Conservation (phyloP, 37 sponge, comb jelly and placozoan species). For the Sycon ciliatum region DNA sequence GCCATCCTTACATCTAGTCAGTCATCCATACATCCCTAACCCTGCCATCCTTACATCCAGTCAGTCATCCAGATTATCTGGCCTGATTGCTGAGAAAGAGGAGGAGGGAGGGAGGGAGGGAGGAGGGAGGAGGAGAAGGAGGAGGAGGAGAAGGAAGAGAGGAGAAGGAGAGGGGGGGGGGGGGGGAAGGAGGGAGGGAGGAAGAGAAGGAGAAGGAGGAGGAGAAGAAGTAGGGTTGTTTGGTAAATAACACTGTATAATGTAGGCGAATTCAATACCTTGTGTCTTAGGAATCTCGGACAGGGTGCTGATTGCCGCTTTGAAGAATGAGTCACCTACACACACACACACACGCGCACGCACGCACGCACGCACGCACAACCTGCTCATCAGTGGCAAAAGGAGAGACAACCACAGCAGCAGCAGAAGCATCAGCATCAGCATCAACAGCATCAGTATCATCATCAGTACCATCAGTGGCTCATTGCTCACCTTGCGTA, state of each 20-base stretch:
- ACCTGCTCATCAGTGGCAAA: no score
- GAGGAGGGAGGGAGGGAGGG: background rate
- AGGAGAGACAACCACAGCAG: no score
- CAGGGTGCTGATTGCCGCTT: slow-evolving; percentile 63
- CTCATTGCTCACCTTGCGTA: slow-evolving; percentile 63
- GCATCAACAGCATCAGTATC: no score
- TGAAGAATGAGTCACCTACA: slow-evolving; percentile 85
- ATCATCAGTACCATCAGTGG: background rate
- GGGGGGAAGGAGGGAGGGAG: background rate
- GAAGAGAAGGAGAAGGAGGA: background rate
- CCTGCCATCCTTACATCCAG: no score
- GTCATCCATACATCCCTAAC: no score
- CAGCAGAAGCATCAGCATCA: no score
- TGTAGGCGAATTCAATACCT: slow-evolving; percentile 24
- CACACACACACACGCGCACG: background rate
- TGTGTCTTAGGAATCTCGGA: slow-evolving; percentile 66
- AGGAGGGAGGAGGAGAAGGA: background rate
- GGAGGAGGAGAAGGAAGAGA: background rate
- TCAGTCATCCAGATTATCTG: no score
- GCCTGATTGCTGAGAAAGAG: slow-evolving; percentile 30
- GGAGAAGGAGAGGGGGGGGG: background rate
- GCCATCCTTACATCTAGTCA: no score
- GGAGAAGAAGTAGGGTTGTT: background rate
- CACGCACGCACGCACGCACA: no score
- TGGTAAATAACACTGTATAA: background rate